A percentile compares a stretch with the other conserved stretches of the same genome.
Evolutionary conservation across 30 jellyfish, hydroid and myxozoan genomes (phyloP).

Genomic region (Calvadosia cruxmelitensis): DNA sequence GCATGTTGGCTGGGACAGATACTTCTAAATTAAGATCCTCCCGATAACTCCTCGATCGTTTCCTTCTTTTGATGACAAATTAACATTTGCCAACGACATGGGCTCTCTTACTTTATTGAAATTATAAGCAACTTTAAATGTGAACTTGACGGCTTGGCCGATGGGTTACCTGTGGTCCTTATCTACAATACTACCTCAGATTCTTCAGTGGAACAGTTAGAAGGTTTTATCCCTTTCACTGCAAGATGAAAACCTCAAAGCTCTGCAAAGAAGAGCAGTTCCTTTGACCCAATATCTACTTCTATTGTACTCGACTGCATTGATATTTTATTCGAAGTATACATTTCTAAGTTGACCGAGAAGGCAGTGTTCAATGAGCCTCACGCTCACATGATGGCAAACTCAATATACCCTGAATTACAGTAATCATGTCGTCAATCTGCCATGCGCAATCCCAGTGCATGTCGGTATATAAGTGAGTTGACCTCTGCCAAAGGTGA

Average conservation of each 20-base stretch:
- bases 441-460: too few relatives aligned
- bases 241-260: constrained; percentile 25
- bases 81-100: constrained; percentile 29
- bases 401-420: neutral
- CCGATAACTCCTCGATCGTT: neutral
- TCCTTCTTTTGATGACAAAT: neutral
- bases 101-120: too few relatives aligned
- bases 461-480: too few relatives aligned
- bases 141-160: too few relatives aligned
- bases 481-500: too few relatives aligned
- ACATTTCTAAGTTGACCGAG: neutral
- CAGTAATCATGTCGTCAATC: neutral
- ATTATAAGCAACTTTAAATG: too few relatives aligned
- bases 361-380: neutral
- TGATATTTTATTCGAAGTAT: constrained; percentile 17
- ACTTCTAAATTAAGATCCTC: neutral
- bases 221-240: constrained; percentile 18
- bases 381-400: neutral
- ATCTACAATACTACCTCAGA: too few relatives aligned
- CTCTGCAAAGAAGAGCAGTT: constrained; percentile 28
- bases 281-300: constrained; percentile 42
- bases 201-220: neutral
- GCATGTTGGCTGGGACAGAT: neutral
- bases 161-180: too few relatives aligned
- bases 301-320: constrained; percentile 27